phyloP scores from a whole-genome alignment of 2,113 vertebrate genomes.

The Centropus unirufus region DNA sequence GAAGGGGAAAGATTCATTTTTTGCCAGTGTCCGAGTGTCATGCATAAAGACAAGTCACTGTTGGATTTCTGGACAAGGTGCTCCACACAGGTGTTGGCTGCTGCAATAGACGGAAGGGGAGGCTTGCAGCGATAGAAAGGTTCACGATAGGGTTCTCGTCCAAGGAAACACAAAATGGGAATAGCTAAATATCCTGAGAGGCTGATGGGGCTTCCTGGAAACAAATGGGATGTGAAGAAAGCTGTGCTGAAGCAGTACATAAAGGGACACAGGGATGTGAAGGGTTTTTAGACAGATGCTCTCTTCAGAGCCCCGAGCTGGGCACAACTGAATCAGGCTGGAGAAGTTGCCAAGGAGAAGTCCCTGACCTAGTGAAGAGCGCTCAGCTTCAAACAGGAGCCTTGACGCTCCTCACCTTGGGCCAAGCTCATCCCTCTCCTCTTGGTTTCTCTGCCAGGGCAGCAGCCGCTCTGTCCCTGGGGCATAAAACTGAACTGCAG shows the following conservation, averaged over 20 bases:
- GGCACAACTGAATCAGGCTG: not conserved
- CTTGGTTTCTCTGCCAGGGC: not conserved
- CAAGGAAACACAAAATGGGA: not conserved
- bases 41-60: not conserved
- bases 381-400: not conserved
- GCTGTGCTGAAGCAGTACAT: not conserved
- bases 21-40: not conserved
- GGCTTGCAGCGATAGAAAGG: not conserved
- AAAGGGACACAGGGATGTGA: accelerated
- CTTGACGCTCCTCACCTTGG: not conserved
- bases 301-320: not conserved
- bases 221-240: not conserved
- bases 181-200: not conserved
- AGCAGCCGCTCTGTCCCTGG: not conserved
- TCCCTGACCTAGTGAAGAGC: not conserved
- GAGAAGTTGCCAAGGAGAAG: not conserved
- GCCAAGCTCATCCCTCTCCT: not conserved
- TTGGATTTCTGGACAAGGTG: not conserved
- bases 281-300: not conserved
- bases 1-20: not conserved
- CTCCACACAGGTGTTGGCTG: not conserved
- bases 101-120: not conserved
- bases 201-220: not conserved
- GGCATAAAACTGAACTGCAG: not conserved
- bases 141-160: not conserved